phyloP scores from a whole-genome alignment of 2,113 vertebrate species.

The Sminthopsis crassicaudata region DNA sequence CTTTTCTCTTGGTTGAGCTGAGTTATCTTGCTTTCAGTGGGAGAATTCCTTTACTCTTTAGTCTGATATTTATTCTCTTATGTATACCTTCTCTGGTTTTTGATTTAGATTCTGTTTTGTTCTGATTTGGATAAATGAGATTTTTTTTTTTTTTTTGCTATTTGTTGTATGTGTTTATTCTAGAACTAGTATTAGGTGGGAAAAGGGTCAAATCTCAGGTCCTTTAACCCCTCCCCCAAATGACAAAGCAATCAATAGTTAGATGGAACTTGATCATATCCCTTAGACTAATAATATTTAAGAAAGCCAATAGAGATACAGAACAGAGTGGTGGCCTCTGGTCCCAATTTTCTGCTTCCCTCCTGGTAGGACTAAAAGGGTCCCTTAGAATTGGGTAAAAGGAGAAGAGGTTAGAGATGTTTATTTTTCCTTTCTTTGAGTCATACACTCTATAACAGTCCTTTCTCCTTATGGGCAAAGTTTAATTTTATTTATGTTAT shows the following conservation, averaged over 20 bases:
- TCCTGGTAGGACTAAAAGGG: too few relatives aligned
- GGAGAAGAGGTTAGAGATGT: background rate
- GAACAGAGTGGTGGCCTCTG: background rate
- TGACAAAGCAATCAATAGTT: background rate
- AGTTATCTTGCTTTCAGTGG: too few relatives aligned
- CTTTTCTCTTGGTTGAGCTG: too few relatives aligned
- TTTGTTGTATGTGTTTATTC: background rate
- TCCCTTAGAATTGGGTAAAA: background rate
- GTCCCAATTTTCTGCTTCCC: background rate
- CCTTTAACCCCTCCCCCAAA: background rate
- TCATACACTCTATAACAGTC: background rate
- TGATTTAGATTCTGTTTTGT: background rate
- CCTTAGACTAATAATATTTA: too few relatives aligned
- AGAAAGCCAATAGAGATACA: background rate
- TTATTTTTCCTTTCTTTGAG: background rate
- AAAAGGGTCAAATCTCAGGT: background rate
- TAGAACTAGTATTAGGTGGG: background rate
- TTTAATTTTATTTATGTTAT: background rate
- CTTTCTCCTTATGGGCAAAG: background rate
- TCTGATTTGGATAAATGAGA: background rate
- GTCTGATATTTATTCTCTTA: background rate
- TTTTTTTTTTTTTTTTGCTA: background rate
- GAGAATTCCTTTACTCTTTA: too few relatives aligned
- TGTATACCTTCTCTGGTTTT: background rate
- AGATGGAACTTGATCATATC: background rate